Evolutionary conservation across 2,113 vertebrate genomes (phyloP), one percentile per base, ranked within the genome.

Genomic region (Stegastes partitus): DNA sequence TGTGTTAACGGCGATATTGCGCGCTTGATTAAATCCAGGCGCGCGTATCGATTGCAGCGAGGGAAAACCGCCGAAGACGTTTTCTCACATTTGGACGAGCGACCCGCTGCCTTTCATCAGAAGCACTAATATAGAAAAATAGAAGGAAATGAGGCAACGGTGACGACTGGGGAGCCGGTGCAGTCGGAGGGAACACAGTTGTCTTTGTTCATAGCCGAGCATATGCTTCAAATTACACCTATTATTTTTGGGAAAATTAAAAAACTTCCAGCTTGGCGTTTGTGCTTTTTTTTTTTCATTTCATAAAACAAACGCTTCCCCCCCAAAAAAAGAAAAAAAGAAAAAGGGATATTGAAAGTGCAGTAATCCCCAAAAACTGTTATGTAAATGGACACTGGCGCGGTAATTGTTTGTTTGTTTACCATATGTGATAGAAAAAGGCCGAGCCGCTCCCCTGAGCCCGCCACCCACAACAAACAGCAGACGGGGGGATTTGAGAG

Each of bases 361-460:
- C 44, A 39, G 34, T 54, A 70, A 68, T 77, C 71, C 31, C 47
- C 26, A 11, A 68, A 76, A 79, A 59, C 47, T 68, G 71, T 84
- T 83, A 90, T 90, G 93, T 92, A 92, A 93, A 89, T 87, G 92
- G 89, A 83, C 79, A 89, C 37, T 55, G 74, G 92, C 78, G 83
- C 22, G 45, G 81, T 93, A 92, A 95, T 94, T 93, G 94, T 88
- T 95, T 95, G 96, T 95, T 94, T 95, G 94, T 96, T 96, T 90
- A 87, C 56, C 14, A 54, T 61, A 59, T 65, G 53, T 89, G 68
- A 91, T 74, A 86, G 90, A 88, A 94, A 93, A 77, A 15, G 15
- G 55, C 71, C 64, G 18, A 65, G 64, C 62, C 1, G 10, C 22
- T 51, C 64, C 15, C 19, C 31, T 39, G 55, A 72, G 64, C 63